These are phyloP conservation scores for Oreonectes daqikongensis DNA, from an alignment of 2,797 vertebrate species.

Conservation along the genomic window DNA sequence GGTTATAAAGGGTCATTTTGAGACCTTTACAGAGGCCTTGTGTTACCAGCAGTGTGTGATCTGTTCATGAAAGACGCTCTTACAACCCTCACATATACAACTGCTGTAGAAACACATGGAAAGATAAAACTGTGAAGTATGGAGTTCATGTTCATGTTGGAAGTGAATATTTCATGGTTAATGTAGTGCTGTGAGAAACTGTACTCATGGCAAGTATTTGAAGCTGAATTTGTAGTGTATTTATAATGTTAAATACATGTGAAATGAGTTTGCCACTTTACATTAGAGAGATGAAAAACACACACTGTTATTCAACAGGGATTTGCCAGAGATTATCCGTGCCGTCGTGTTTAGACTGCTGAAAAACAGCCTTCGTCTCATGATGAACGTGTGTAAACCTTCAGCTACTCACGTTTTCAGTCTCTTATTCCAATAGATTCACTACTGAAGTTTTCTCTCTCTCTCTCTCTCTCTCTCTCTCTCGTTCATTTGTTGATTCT, in stretches of 20 bases:
- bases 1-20: constrained; percentile 61
- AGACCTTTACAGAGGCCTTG: constrained; percentile 51
- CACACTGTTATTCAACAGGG: constrained; percentile 54
- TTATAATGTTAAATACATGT: background rate
- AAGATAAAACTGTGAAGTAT: too few species aligned
- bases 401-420: too few species aligned
- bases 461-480: too few species aligned
- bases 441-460: too few species aligned
- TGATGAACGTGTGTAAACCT: too few species aligned
- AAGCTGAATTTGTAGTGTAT: background rate
- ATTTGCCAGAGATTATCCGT: constrained; percentile 48
- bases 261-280: constrained; percentile 20
- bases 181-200: background rate
- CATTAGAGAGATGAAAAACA: constrained; percentile 54
- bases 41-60: constrained; percentile 47
- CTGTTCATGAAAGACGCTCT: constrained; percentile 29
- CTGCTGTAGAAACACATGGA: too few species aligned
- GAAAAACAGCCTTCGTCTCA: too few species aligned
- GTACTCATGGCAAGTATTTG: background rate
- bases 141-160: too few species aligned
- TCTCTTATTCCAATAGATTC: too few species aligned
- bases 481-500: too few species aligned
- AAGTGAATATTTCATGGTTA: too few species aligned
- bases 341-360: constrained; percentile 56
- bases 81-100: too few species aligned